These are phyloP conservation scores for Otocyon megalotis DNA, from an alignment of 2,113 vertebrate genomes.

Conservation along the genomic window DNA sequence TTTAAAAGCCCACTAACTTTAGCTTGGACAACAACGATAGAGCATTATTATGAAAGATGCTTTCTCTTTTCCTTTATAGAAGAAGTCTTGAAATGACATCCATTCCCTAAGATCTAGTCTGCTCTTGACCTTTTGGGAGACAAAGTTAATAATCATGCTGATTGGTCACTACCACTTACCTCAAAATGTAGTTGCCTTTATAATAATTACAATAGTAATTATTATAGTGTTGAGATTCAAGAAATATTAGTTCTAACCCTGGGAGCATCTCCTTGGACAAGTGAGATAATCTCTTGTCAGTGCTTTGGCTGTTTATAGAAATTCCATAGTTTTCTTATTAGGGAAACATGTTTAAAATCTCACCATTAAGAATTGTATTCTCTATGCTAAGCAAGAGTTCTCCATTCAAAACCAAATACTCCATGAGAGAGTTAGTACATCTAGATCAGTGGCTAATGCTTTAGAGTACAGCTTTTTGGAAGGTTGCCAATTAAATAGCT, in stretches of 20 bases:
- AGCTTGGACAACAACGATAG: neutral
- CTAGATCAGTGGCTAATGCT: slow-evolving; percentile 29
- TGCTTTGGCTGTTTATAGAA: slow-evolving; percentile 11
- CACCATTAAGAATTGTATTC: neutral
- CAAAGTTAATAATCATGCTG: neutral
- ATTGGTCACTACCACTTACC: neutral
- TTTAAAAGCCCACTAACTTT: neutral
- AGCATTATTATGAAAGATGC: slow-evolving; percentile 25
- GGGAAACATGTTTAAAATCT: slow-evolving; percentile 50
- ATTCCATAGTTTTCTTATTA: neutral
- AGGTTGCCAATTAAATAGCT: neutral
- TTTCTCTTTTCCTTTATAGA: slow-evolving; percentile 57
- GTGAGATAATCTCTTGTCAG: slow-evolving; percentile 29
- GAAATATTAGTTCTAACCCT: slow-evolving; percentile 41
- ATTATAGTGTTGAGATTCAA: neutral
- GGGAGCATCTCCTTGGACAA: slow-evolving; percentile 30
- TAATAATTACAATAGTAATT: slow-evolving; percentile 1
- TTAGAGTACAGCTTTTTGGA: neutral
- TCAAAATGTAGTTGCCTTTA: slow-evolving; percentile 26
- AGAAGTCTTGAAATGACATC: slow-evolving; percentile 29
- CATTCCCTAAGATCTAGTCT: neutral
- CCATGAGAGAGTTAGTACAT: neutral
- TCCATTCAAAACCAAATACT: slow-evolving; percentile 5
- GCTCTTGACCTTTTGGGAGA: neutral
- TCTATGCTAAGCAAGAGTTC: slow-evolving; percentile 29